Base-by-base conservation (phyloP, 1,140 invertebrate species). In the Ceratina calcarata region DNA sequence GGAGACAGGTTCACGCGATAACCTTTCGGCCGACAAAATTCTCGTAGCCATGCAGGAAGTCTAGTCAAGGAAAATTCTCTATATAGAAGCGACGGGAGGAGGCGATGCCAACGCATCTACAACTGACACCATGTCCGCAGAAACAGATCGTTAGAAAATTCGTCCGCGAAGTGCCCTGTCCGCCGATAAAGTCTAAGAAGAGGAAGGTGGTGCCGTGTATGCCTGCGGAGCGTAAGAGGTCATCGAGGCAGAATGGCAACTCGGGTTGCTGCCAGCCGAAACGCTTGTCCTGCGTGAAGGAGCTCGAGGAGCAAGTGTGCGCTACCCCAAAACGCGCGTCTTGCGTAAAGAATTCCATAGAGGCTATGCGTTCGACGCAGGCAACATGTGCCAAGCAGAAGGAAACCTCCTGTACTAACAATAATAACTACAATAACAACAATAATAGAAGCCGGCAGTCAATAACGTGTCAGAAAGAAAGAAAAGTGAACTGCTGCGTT, bases 121-220 rank as follows among this genome's bases (percentile, higher is more conserved):
- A 64, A 16, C 13, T 27, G 10, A 22, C n/a, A 24, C 3, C 32
- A 27, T 78, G 76, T 13, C 32, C 16, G 4, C 15, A 3, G 20
- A 78, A 72, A 4, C 68, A 78, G 10, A 13, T 65, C 4, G 27
- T 78, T n/a, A 70, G 13, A 15, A 72, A 72, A 15, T 72, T 24
- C 7, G 18, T 70, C 1, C 58, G 32, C 6, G 37, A 37, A 3
- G 51, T 72, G 22, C 69, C 60, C 2, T 78, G 76, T n/a, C 20
- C 60, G 0, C 58, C 4, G 3, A 16, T 18, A 7, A 71, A 45
- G 32, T 16, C 49, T 3, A 78, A 71, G 20, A 77, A 60, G 22
- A 68, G 61, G 49, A 22, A 69, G 16, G 45, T 18, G 6, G 58
- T 24, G 1, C 12, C 8, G 20, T 62, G 67, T 16, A 6, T n/a